Evolutionary conservation across 2,113 vertebrate species (phyloP).

Genomic region (Otis tarda): DNA sequence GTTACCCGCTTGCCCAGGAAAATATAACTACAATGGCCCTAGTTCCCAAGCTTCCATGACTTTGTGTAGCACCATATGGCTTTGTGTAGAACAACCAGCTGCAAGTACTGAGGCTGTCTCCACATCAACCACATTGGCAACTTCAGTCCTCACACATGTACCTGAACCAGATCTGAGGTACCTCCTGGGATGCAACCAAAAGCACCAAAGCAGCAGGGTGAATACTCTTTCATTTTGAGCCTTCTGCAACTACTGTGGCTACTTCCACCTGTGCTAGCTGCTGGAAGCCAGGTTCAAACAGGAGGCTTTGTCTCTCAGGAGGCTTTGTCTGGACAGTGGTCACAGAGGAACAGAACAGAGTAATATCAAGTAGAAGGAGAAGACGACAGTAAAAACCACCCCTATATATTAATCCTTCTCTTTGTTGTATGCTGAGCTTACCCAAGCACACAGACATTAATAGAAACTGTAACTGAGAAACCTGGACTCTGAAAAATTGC

Average conservation of each 20-base stretch:
- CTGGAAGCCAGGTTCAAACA: background rate
- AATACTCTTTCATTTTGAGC: background rate
- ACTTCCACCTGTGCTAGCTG: background rate
- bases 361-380: background rate
- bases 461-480: background rate
- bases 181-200: background rate
- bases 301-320: background rate
- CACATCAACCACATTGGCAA: background rate
- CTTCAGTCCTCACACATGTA: background rate
- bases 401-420: background rate
- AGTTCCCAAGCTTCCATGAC: rapidly evolving
- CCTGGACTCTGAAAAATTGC: background rate
- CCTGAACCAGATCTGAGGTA: background rate
- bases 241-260: background rate
- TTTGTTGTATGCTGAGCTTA: background rate
- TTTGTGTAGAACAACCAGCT: background rate
- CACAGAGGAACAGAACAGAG: background rate
- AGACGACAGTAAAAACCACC: background rate
- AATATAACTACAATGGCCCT: background rate
- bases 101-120: background rate
- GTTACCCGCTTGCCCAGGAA: background rate
- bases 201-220: background rate
- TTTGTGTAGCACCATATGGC: background rate
- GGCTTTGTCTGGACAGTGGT: background rate
- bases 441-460: background rate